These are phyloP conservation scores for Lepidochitona cinerea DNA, from an alignment of 2,888 invertebrate species.

Conservation along the genomic window DNA sequence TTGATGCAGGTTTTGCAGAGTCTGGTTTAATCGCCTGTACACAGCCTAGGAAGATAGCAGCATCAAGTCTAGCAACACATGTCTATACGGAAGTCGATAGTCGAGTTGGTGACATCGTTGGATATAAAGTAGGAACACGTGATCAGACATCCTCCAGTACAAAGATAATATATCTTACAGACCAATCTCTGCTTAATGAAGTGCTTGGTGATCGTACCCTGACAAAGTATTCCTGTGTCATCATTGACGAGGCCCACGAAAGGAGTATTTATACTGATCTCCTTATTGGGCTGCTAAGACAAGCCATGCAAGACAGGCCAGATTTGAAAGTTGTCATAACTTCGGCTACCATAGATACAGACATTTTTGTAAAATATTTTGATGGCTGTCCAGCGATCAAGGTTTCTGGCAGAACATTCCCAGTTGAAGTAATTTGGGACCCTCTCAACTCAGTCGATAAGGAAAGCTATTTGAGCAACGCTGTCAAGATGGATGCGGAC, in stretches of 20 bases:
- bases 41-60: slow-evolving; percentile 71
- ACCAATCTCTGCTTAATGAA: slow-evolving; percentile 67
- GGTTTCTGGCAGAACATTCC: slow-evolving; percentile 66
- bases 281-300: slow-evolving; percentile 67
- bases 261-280: slow-evolving; percentile 68
- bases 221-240: slow-evolving; percentile 47
- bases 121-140: slow-evolving; percentile 60
- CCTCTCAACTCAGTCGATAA: slow-evolving; percentile 24
- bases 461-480: slow-evolving; percentile 31
- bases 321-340: slow-evolving; percentile 67
- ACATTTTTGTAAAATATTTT: slow-evolving; percentile 65
- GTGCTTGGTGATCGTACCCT: slow-evolving; percentile 55
- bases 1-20: slow-evolving; percentile 49
- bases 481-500: slow-evolving; percentile 27
- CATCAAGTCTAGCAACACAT: slow-evolving; percentile 63
- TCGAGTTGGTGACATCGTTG: slow-evolving; percentile 56
- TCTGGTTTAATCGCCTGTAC: slow-evolving; percentile 64
- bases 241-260: slow-evolving; percentile 71
- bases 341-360: slow-evolving; percentile 69
- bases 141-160: slow-evolving; percentile 42
- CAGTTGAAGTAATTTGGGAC: slow-evolving; percentile 63
- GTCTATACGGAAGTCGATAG: slow-evolving; percentile 64
- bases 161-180: slow-evolving; percentile 65
- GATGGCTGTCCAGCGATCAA: slow-evolving; percentile 50
- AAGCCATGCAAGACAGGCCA: slow-evolving; percentile 44